These are phyloP conservation scores for Rhinoderma darwinii DNA, from an alignment of 2,113 vertebrate genomes.

Conservation along the genomic window DNA sequence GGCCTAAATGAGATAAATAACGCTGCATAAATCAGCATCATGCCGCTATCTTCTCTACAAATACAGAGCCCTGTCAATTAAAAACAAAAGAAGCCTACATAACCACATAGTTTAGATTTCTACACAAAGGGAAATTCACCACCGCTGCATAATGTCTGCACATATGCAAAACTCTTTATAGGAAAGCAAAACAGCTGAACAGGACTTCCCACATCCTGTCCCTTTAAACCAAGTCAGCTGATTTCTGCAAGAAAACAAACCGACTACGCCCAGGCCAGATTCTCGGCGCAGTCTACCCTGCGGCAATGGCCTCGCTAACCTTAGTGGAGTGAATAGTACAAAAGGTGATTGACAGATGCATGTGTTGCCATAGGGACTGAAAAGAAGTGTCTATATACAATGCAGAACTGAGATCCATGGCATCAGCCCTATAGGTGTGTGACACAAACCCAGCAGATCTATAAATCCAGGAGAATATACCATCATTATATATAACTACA, in stretches of 20 bases:
- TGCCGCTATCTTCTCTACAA: neutral
- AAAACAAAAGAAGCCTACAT: neutral
- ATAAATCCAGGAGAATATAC: too few species aligned
- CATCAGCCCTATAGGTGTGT: neutral
- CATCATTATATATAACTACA: too few species aligned
- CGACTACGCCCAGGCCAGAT: slow-evolving; percentile 50
- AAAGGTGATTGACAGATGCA: neutral
- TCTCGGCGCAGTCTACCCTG: slow-evolving; percentile 38
- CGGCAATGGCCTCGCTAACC: slow-evolving; percentile 1
- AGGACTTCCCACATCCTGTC: slow-evolving; percentile 49
- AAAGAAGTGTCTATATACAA: neutral
- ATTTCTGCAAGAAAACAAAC: slow-evolving; percentile 51
- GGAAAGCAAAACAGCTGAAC: neutral
- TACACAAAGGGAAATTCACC: neutral
- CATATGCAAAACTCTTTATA: neutral
- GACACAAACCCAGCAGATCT: neutral
- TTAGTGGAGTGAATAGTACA: neutral
- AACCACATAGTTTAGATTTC: neutral
- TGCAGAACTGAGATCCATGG: neutral
- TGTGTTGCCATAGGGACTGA: neutral
- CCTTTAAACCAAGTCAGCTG: slow-evolving; percentile 53
- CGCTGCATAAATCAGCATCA: neutral
- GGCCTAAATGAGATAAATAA: too few species aligned
- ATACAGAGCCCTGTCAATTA: neutral
- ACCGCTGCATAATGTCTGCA: neutral